Evolutionary conservation across 2,888 invertebrate genomes (phyloP).

Genomic region (Sympetrum striolatum): DNA sequence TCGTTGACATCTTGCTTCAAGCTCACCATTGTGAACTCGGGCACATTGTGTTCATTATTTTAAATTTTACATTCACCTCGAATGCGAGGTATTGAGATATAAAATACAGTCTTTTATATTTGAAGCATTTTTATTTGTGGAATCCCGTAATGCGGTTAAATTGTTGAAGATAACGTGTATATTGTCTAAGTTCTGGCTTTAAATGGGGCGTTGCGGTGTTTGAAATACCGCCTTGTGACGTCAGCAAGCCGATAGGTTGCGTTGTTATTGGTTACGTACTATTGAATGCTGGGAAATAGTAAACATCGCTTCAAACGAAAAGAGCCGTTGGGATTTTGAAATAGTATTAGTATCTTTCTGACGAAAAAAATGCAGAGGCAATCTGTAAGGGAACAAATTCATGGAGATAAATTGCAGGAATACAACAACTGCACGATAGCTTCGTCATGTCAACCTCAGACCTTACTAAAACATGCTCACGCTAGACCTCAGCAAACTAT

Average conservation of each 20-base stretch:
- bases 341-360: neutral
- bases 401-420: neutral
- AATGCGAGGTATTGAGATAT: conserved; percentile 11
- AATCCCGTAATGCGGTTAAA: neutral
- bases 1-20: conserved; percentile 36
- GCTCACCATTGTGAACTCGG: conserved; percentile 23
- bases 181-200: neutral
- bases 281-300: neutral
- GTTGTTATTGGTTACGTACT: neutral
- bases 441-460: neutral
- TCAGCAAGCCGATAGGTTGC: neutral
- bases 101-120: conserved; percentile 34
- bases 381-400: neutral
- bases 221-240: neutral
- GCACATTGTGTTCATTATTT: conserved; percentile 32
- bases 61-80: conserved; percentile 7
- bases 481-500: neutral
- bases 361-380: neutral
- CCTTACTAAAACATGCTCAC: neutral
- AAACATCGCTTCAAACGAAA: neutral
- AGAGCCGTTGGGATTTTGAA: neutral
- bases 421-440: neutral
- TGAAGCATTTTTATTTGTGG: neutral
- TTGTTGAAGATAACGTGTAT: neutral
- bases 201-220: neutral